Evolutionary conservation across 2,113 vertebrate genomes (phyloP).

Genomic region (Aplodontia rufa): DNA sequence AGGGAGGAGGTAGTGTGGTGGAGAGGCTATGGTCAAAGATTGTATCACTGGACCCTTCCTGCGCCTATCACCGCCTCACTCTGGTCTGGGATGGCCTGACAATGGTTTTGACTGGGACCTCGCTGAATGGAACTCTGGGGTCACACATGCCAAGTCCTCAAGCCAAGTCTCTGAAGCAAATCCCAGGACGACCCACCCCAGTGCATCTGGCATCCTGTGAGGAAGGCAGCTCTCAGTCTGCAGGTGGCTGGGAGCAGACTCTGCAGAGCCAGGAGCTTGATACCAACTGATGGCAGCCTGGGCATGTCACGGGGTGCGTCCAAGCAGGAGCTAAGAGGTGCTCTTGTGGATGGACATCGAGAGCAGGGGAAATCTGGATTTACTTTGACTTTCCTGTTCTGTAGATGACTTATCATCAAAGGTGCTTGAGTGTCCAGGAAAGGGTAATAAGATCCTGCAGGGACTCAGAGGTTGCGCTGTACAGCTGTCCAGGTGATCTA

Average conservation of each 20-base stretch:
- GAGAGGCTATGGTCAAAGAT: not conserved
- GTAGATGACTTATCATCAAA: not conserved
- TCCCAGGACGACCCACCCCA: no score
- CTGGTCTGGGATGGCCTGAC: not conserved
- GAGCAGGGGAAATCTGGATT: not conserved
- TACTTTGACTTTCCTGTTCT: not conserved
- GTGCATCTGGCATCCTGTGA: not conserved
- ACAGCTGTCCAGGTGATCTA: not conserved
- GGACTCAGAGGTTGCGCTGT: not conserved
- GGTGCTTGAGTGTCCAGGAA: no score
- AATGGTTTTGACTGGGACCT: not conserved
- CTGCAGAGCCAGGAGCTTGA: not conserved
- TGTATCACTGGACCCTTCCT: not conserved
- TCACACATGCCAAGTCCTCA: accelerated
- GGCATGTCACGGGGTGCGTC: not conserved
- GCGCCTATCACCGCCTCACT: not conserved
- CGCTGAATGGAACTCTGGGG: accelerated
- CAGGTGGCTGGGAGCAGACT: not conserved
- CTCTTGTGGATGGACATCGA: not conserved
- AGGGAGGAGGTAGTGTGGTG: not conserved
- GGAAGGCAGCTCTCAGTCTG: not conserved
- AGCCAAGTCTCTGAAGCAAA: not conserved
- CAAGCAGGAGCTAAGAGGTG: not conserved
- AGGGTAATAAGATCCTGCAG: not conserved
- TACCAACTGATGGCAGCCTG: not conserved